Base-by-base conservation (phyloP, 92 coral and sea anemone genomes). In the Palythoa grandiflora region DNA sequence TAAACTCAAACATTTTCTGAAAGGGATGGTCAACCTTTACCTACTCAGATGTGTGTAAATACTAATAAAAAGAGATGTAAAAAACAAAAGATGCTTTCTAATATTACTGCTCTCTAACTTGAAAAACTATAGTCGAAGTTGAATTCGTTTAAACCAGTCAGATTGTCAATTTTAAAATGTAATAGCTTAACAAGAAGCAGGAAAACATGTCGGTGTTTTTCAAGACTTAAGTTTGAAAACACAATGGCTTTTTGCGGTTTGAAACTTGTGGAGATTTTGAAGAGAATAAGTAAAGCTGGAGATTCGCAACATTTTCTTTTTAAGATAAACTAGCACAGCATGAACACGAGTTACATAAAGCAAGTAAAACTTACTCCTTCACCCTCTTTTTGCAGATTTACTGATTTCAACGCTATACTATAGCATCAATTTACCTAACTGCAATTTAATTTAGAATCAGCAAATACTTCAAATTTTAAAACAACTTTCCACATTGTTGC, bases 171-270 rank as follows among this genome's bases (percentile, higher is more conserved):
- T 28, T 28, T 0, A 28, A 28, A 28, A 28, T 28, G 28, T 28
- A 28, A 28, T 28, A 28, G 28, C 28, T 28, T 28, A 28, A 28
- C 28, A 28, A 0, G 28, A 28, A 28, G 28, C 28, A 28, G 28
- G 47, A 36, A 70, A 35, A 70, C n/a, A 35, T 15, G 3, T 70
- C 28, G 75, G 3, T 38, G 14, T 70, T 70, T 70, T 81, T 47
- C 57, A 20, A 20, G 55, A 68, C 40, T 35, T 20, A 38, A 52
- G 35, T 54, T 28, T 77, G 54, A 38, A 47, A 65, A 66, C 60
- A 81, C 17, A 65, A 21, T 65, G 52, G 10, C 72, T 60, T 21
- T 65, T 61, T 80, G 85, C 85, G 35, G 17, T 80, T 11, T n/a
- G 55, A 65, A 47, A 80, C 19, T 20, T 80, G 85, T 53, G 68